Evolutionary conservation across 2,113 vertebrate species (phyloP).

Genomic region (Salvelinus alpinus): DNA sequence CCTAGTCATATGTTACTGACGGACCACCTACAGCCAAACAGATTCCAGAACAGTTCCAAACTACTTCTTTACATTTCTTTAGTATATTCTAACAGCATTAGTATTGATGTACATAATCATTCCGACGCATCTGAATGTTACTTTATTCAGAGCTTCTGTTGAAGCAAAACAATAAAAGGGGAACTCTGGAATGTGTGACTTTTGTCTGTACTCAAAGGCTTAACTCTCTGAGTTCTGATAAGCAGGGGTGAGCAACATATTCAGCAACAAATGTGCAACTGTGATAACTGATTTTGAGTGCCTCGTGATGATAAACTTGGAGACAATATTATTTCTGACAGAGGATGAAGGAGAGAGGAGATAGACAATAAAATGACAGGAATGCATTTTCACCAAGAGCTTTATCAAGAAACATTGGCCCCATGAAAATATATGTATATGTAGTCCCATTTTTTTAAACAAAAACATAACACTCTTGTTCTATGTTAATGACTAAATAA

Average conservation of each 20-base stretch:
- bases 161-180: slow-evolving; percentile 1
- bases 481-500: slow-evolving; percentile 13
- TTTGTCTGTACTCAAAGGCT: no score
- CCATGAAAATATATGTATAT: slow-evolving; percentile 48
- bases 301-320: neutral
- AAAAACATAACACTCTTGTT: slow-evolving; percentile 22
- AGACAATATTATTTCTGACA: neutral
- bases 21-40: neutral
- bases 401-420: slow-evolving; percentile 68
- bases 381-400: slow-evolving; percentile 38
- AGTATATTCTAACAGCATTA: neutral
- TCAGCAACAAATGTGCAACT: no score
- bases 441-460: slow-evolving; percentile 28
- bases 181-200: no score
- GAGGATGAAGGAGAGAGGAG: neutral
- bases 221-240: neutral
- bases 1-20: neutral
- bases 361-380: neutral
- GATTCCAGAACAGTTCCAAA: neutral
- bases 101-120: neutral
- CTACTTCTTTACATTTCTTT: neutral
- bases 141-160: neutral
- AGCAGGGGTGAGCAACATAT: no score
- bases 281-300: neutral
- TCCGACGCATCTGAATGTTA: neutral